A percentile compares a stretch with the other conserved stretches of the same genome.
Evolutionary conservation across 2,797 vertebrate genomes (phyloP).

Genomic region (Rhynchonycteris naso): DNA sequence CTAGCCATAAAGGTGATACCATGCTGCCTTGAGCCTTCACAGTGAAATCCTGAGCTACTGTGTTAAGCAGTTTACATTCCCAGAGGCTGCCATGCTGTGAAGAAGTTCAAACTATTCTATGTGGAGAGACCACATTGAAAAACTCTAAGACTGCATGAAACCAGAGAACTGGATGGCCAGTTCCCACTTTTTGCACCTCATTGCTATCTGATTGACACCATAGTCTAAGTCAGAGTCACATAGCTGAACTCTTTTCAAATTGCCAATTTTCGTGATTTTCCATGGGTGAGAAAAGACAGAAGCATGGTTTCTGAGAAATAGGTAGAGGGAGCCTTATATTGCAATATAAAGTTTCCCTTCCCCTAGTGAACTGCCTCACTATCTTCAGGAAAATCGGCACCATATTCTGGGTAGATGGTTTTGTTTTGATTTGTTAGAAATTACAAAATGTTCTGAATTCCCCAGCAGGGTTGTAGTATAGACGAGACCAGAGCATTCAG

Average conservation of each 20-base stretch:
- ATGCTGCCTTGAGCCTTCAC: background rate
- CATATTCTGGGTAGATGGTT: background rate
- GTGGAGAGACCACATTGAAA: background rate
- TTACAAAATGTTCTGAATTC: background rate
- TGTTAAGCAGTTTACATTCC: background rate
- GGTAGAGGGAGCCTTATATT: background rate
- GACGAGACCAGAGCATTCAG: background rate
- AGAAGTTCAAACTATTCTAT: background rate
- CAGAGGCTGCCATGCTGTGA: background rate
- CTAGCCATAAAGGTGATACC: background rate
- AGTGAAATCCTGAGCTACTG: background rate
- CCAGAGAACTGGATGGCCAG: background rate
- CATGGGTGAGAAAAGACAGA: background rate
- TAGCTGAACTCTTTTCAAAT: background rate
- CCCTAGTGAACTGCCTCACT: background rate
- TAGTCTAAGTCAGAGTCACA: background rate
- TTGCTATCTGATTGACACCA: background rate
- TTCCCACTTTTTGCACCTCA: background rate
- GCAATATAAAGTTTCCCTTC: background rate
- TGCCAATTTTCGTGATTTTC: background rate
- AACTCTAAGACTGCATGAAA: background rate
- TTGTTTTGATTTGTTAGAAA: conserved; percentile 18
- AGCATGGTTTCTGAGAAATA: conserved; percentile 4
- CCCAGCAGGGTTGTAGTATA: background rate
- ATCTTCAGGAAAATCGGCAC: background rate